Percentiles rank a stretch among this genome's conserved stretches.
These are phyloP conservation scores for Serinus canaria DNA, from an alignment of 2,113 vertebrate genomes.

Conservation along the genomic window DNA sequence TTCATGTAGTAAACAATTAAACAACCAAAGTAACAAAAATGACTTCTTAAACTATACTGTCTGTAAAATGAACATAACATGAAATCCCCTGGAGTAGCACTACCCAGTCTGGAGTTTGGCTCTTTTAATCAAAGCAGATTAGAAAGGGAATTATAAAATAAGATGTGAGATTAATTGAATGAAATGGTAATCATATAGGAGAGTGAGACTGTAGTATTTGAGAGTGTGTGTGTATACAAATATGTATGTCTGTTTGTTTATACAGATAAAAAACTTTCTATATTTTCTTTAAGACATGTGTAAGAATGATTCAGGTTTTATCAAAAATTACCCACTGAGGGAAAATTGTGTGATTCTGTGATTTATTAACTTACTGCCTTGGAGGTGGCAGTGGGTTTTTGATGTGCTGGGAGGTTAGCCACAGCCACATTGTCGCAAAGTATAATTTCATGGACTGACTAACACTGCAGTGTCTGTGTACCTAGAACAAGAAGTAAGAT, in stretches of 20 bases:
- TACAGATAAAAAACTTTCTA: background rate
- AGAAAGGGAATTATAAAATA: constrained; percentile 18
- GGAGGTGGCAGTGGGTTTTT: background rate
- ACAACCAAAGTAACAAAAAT: background rate
- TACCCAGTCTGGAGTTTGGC: background rate
- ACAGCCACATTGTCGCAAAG: background rate
- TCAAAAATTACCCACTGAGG: background rate
- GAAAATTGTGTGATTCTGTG: background rate
- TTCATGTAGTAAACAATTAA: background rate
- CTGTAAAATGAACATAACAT: background rate
- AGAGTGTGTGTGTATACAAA: background rate
- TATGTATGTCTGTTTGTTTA: background rate
- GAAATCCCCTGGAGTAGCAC: background rate
- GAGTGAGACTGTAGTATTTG: background rate
- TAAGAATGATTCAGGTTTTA: background rate
- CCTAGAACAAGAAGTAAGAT: background rate
- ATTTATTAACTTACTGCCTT: background rate
- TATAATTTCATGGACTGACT: background rate
- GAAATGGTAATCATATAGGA: background rate
- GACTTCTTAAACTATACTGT: background rate
- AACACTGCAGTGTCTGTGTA: background rate
- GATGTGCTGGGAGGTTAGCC: background rate
- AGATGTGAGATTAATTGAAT: background rate
- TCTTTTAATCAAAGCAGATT: background rate
- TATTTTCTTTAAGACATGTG: background rate